A percentile compares a stretch with the other conserved stretches of the same genome.
phyloP scores from a whole-genome alignment of 2,888 invertebrate genomes.

The Augochlorella aurata region DNA sequence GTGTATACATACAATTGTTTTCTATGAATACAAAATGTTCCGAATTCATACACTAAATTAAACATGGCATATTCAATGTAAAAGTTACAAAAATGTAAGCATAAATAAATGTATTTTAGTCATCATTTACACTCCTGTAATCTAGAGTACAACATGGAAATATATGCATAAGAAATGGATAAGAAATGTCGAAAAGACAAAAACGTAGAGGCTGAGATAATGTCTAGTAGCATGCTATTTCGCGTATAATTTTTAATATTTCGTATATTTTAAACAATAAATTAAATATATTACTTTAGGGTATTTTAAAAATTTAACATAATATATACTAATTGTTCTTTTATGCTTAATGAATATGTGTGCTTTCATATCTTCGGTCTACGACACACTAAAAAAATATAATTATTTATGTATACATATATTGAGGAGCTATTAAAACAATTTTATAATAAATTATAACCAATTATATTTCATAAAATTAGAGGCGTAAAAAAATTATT shows the following conservation, averaged over 20 bases:
- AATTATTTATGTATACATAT: background rate
- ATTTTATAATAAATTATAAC: conserved; percentile 7
- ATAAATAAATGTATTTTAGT: background rate
- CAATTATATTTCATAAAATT: background rate
- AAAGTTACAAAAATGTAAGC: background rate
- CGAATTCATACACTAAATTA: background rate
- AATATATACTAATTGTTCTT: too few relatives aligned
- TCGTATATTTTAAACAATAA: too few relatives aligned
- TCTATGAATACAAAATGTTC: background rate
- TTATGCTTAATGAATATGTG: background rate
- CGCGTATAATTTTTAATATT: too few relatives aligned
- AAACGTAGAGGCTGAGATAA: too few relatives aligned
- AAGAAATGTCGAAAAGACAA: too few relatives aligned
- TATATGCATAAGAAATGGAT: too few relatives aligned
- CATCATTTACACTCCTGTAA: too few relatives aligned
- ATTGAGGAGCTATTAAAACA: background rate
- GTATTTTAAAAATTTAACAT: background rate
- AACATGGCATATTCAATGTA: background rate
- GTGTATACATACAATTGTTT: background rate
- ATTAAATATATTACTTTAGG: conserved; percentile 1
- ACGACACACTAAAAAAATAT: background rate
- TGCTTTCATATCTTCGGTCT: background rate
- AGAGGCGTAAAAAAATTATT: background rate
- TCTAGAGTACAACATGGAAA: too few relatives aligned
- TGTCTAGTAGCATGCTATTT: too few relatives aligned